Percentiles rank a stretch among this genome's conserved stretches.
These are phyloP conservation scores for Terrapene triunguis DNA, from an alignment of 2,113 vertebrate species.

Conservation along the genomic window DNA sequence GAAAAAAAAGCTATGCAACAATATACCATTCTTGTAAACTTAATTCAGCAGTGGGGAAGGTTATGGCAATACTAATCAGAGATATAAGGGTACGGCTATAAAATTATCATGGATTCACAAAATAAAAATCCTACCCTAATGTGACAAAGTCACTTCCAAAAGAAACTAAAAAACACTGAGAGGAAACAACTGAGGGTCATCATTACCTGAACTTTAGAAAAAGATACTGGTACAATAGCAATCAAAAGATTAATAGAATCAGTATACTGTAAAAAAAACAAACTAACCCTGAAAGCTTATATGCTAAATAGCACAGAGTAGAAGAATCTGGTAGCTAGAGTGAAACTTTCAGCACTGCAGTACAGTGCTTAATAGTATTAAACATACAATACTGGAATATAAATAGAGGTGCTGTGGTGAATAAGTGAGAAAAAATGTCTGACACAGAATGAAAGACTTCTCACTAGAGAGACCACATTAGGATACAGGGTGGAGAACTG, in stretches of 20 bases:
- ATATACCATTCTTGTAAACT: background rate
- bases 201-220: background rate
- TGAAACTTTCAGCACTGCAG: background rate
- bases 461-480: background rate
- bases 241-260: background rate
- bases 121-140: background rate
- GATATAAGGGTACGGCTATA: background rate
- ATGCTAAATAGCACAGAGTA: background rate
- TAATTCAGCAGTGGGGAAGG: background rate
- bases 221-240: background rate
- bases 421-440: background rate
- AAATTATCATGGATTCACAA: background rate
- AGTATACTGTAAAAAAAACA: background rate
- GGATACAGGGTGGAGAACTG: background rate
- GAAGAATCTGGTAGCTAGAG: background rate
- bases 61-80: background rate
- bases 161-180: background rate
- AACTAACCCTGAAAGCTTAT: background rate
- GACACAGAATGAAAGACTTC: background rate
- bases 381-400: background rate
- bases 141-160: fast-evolving
- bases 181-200: background rate
- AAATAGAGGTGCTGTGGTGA: background rate
- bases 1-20: background rate
- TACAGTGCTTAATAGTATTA: background rate